Percentiles rank a stretch among this genome's conserved stretches.
Evolutionary conservation across 2,888 invertebrate species (phyloP).

Genomic region (Maniola hyperantus): DNA sequence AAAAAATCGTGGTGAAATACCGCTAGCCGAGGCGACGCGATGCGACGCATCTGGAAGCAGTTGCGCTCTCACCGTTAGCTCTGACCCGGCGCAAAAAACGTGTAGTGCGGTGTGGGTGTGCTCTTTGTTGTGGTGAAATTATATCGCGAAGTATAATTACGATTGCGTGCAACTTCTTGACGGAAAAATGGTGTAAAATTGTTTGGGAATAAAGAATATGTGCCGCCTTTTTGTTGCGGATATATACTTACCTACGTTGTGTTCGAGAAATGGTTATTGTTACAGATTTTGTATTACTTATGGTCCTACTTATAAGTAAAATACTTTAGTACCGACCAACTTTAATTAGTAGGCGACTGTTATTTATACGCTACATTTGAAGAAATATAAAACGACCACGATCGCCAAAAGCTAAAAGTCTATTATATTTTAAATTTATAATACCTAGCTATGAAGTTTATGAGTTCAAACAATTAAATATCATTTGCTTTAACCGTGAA

Average conservation of each 20-base stretch:
- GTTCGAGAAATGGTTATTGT: constrained; percentile 13
- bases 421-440: no score
- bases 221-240: constrained; percentile 23
- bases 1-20: constrained; percentile 68
- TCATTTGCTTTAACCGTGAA: no score
- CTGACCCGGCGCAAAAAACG: constrained; percentile 60
- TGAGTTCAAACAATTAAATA: no score
- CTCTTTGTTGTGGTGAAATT: constrained; percentile 61
- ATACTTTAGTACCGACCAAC: neutral
- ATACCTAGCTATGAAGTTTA: no score
- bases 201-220: constrained; percentile 33
- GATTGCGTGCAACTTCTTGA: constrained; percentile 54
- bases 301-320: no score
- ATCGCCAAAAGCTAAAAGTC: no score
- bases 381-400: no score
- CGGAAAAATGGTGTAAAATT: constrained; percentile 55
- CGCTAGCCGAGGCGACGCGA: constrained; percentile 57
- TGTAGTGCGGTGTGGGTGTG: constrained; percentile 62
- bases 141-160: constrained; percentile 60
- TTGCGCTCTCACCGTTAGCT: constrained; percentile 73
- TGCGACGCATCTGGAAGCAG: constrained; percentile 71
- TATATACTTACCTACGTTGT: constrained; percentile 2
- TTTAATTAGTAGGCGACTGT: no score
- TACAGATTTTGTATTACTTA: constrained; percentile 17
- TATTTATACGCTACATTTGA: no score